phyloP scores from a whole-genome alignment of 2,113 vertebrate genomes.

The Ptilorrhoa leucosticta region DNA sequence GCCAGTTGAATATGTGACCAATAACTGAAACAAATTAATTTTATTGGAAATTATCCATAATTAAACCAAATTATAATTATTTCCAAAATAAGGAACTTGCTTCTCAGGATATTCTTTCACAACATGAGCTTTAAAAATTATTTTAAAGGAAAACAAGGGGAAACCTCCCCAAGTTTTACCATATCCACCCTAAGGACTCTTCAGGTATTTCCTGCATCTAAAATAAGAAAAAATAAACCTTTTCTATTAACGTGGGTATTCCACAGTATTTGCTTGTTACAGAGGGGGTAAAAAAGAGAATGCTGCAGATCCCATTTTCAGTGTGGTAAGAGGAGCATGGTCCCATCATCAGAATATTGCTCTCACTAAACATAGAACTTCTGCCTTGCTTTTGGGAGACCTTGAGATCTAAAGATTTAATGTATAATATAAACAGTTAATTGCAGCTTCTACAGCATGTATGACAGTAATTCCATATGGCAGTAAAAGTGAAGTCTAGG shows the following conservation, averaged over 20 bases:
- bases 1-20: background rate
- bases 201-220: background rate
- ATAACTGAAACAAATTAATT: background rate
- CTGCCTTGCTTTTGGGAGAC: background rate
- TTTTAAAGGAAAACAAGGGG: background rate
- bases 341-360: background rate
- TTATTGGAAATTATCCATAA: background rate
- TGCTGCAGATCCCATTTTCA: background rate
- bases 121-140: background rate
- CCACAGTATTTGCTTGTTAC: background rate
- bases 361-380: background rate
- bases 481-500: background rate
- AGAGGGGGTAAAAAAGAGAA: fast-evolving
- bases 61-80: background rate
- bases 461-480: background rate
- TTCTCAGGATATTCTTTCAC: background rate
- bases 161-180: fast-evolving
- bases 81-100: background rate
- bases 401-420: background rate
- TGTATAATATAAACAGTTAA: background rate
- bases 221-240: background rate
- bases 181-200: background rate
- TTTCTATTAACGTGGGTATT: background rate
- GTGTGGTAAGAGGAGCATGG: background rate
- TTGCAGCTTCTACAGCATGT: background rate